Evolutionary conservation across 2,113 vertebrate genomes (phyloP).

Genomic region (Coptodon bakossiorum): DNA sequence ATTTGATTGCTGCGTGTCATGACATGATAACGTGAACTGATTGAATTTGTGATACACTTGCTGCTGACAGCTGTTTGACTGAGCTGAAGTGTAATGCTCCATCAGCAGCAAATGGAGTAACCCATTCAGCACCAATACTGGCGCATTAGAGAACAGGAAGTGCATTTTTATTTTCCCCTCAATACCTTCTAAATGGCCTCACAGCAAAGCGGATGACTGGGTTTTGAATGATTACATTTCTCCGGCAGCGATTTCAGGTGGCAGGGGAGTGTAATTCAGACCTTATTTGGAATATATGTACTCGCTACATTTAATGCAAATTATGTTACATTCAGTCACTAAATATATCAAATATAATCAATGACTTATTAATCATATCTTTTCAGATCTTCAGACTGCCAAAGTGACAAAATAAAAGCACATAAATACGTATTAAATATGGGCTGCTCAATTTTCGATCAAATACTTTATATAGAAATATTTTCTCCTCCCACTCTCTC

Average conservation of each 20-base stretch:
- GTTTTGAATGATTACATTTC: slow-evolving; percentile 17
- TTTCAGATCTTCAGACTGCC: neutral
- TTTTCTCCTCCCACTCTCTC: neutral
- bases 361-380: neutral
- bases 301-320: neutral
- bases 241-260: neutral
- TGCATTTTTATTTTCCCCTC: slow-evolving; percentile 17
- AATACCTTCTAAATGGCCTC: slow-evolving; percentile 20
- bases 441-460: neutral
- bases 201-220: neutral
- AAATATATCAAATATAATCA: neutral
- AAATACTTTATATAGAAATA: neutral
- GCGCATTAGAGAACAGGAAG: slow-evolving; percentile 15
- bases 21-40: slow-evolving; percentile 34
- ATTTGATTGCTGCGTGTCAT: slow-evolving; percentile 29
- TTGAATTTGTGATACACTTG: slow-evolving; percentile 37
- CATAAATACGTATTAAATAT: neutral
- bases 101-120: slow-evolving; percentile 30
- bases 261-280: neutral
- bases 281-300: neutral
- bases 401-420: neutral
- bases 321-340: neutral
- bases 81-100: slow-evolving; percentile 28
- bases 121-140: slow-evolving; percentile 11
- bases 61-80: slow-evolving; percentile 43